phyloP scores from a whole-genome alignment of 2,888 invertebrate species.

The Dynastes tityus region DNA sequence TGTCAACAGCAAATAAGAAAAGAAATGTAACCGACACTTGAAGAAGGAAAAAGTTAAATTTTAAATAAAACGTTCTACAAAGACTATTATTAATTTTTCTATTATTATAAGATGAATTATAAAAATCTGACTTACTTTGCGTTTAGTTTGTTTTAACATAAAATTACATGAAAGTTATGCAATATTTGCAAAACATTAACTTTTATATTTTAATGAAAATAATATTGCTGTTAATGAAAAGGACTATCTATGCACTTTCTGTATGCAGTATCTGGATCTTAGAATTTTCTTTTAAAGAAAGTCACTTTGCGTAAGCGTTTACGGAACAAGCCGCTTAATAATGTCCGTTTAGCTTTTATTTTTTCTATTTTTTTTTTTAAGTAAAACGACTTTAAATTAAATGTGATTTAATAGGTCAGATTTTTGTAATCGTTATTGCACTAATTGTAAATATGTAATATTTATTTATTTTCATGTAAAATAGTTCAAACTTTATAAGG shows the following conservation, averaged over 20 bases:
- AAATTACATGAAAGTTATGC: no score
- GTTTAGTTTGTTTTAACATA: not conserved
- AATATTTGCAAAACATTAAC: no score
- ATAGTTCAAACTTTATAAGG: constrained; percentile 22
- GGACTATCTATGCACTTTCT: no score
- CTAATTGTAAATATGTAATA: constrained; percentile 46
- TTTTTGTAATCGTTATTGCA: constrained; percentile 24
- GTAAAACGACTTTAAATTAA: not conserved
- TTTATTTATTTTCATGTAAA: constrained; percentile 41
- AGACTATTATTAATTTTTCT: constrained; percentile 36
- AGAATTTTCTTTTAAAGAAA: no score
- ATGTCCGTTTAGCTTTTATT: not conserved
- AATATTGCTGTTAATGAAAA: no score
- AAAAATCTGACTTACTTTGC: constrained; percentile 11
- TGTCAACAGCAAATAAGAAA: constrained; percentile 9
- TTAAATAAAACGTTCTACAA: constrained; percentile 31
- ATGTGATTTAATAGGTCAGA: constrained; percentile 8
- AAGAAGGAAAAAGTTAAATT: constrained; percentile 17
- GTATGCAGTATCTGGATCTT: no score
- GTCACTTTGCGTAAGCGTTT: no score
- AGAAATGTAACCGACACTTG: constrained; percentile 24
- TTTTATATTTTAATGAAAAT: no score
- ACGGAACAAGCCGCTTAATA: no score
- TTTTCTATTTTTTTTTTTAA: not conserved
- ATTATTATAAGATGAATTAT: constrained; percentile 12